Evolutionary conservation across 2,888 invertebrate species (phyloP).

Genomic region (Mythimna ferrago): DNA sequence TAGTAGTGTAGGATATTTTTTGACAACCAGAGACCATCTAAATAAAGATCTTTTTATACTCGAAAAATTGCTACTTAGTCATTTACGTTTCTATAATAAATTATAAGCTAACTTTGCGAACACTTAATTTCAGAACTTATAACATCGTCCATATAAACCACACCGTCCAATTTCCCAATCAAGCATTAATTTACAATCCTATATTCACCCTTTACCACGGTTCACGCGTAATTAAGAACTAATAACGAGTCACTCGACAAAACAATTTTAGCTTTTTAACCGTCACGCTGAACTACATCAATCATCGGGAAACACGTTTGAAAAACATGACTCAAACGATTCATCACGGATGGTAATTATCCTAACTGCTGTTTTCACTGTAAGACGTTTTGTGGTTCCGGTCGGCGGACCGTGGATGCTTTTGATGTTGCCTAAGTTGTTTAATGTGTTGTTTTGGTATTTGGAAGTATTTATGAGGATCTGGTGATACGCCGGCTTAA

Average conservation of each 20-base stretch:
- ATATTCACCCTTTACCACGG: conserved; percentile 25
- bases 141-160: background rate
- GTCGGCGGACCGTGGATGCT: conserved; percentile 50
- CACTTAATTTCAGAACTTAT: background rate
- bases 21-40: too few species aligned
- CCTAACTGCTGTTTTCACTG: conserved; percentile 65
- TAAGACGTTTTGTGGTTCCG: conserved; percentile 62
- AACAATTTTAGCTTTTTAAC: conserved; percentile 66
- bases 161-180: conserved; percentile 20
- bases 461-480: conserved; percentile 26
- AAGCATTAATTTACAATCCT: conserved; percentile 16
- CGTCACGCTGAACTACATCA: conserved; percentile 61
- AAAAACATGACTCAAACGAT: conserved; percentile 71
- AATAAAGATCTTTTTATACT: too few species aligned
- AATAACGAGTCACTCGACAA: conserved; percentile 63
- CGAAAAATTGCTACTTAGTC: background rate
- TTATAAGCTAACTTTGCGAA: background rate
- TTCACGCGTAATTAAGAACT: conserved; percentile 62
- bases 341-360: conserved; percentile 72
- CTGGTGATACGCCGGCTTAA: conserved; percentile 6
- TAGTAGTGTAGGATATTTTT: too few species aligned
- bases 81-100: background rate
- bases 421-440: conserved; percentile 58
- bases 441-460: conserved; percentile 32
- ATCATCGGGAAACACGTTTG: conserved; percentile 68